Conservation (phyloP, 2,888 invertebrate genomes). For the Pelosia muscerda region DNA sequence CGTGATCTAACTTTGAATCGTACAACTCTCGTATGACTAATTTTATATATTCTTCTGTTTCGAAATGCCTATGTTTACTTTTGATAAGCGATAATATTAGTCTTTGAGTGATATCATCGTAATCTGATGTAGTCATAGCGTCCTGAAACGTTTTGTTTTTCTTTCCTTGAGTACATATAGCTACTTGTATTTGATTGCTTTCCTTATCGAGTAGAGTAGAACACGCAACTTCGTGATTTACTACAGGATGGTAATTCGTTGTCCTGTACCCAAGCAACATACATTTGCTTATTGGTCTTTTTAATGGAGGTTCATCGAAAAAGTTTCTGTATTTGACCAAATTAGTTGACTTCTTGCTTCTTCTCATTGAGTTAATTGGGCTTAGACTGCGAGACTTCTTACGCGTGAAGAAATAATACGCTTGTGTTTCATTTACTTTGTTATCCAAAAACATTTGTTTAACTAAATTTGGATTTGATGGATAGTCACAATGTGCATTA, state of each 20-base stretch:
- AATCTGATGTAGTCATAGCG: conserved; percentile 56
- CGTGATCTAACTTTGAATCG: conserved; percentile 56
- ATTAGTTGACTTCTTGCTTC: conserved; percentile 76
- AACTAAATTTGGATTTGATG: not conserved
- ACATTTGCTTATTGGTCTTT: conserved; percentile 62
- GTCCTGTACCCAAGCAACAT: conserved; percentile 59
- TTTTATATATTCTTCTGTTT: conserved; percentile 61
- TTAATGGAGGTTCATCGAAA: conserved; percentile 66
- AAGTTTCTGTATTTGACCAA: conserved; percentile 74
- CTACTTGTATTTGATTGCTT: conserved; percentile 54
- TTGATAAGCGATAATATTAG: conserved; percentile 66
- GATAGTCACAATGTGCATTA: not conserved
- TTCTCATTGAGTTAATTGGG: conserved; percentile 57
- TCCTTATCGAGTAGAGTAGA: conserved; percentile 42
- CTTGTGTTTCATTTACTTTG: conserved; percentile 51
- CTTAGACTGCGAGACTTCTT: conserved; percentile 40
- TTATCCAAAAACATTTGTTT: conserved; percentile 7
- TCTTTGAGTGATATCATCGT: conserved; percentile 68
- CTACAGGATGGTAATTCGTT: not conserved
- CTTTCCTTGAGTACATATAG: conserved; percentile 35
- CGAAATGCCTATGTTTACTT: conserved; percentile 38
- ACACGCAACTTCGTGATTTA: conserved; percentile 31
- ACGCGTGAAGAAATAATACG: conserved; percentile 63
- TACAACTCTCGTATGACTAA: conserved; percentile 71
- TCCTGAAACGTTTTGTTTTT: conserved; percentile 59